Conservation (phyloP, 2,888 invertebrate genomes). For the Phania funesta region DNA sequence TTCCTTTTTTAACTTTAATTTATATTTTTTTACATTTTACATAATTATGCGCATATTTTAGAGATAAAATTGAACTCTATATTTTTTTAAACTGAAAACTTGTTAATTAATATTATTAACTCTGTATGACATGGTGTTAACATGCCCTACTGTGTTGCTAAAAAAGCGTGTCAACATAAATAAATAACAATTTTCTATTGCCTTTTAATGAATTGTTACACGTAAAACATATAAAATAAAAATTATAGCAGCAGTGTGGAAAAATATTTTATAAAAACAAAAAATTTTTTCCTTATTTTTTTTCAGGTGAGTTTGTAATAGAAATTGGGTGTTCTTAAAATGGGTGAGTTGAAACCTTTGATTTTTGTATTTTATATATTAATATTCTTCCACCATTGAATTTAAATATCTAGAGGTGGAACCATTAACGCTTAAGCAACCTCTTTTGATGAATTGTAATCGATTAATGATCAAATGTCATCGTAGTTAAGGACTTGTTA, state of each 20-base stretch:
- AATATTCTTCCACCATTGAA: neutral
- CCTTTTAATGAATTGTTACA: too few species aligned
- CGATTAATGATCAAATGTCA: too few species aligned
- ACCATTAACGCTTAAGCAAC: too few species aligned
- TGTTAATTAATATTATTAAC: constrained; percentile 47
- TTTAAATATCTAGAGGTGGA: too few species aligned
- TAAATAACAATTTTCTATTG: neutral
- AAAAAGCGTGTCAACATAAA: constrained; percentile 13
- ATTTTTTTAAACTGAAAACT: constrained; percentile 2
- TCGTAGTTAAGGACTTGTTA: too few species aligned
- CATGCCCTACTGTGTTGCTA: constrained; percentile 18
- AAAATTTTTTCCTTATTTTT: neutral
- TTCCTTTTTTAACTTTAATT: neutral
- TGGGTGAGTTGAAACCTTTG: constrained; percentile 9
- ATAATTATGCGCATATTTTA: constrained; percentile 48
- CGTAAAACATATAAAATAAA: neutral
- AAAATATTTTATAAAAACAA: neutral
- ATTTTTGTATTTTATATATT: neutral
- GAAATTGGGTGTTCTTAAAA: neutral
- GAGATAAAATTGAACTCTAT: neutral
- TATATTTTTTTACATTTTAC: neutral
- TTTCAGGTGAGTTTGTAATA: constrained; percentile 24
- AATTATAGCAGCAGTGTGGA: neutral
- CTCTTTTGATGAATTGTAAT: too few species aligned
- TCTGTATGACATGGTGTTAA: constrained; percentile 30